Evolutionary conservation across 2,113 vertebrate genomes (phyloP).

Genomic region (Planiliza haematocheilus): DNA sequence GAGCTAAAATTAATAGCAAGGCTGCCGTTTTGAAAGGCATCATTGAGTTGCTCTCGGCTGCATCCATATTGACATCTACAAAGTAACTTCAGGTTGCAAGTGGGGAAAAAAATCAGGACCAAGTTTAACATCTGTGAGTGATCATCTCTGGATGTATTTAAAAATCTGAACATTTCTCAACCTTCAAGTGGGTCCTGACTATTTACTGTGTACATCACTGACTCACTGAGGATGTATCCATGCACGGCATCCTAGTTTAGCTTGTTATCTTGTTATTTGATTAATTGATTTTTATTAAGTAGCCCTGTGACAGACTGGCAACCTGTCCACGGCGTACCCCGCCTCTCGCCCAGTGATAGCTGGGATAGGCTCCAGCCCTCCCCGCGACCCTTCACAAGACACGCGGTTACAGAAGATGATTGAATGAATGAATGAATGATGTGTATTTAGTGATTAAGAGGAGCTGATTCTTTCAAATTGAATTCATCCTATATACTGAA

Average conservation of each 20-base stretch:
- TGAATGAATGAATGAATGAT: no score
- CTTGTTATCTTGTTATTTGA: no score
- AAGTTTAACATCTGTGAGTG: slow-evolving; percentile 8
- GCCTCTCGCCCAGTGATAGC: no score
- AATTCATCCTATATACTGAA: not conserved
- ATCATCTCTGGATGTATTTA: not conserved
- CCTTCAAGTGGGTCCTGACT: not conserved
- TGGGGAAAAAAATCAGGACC: not conserved
- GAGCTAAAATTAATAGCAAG: slow-evolving; percentile 57
- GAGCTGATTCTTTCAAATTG: not conserved
- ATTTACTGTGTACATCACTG: not conserved
- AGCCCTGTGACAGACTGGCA: no score
- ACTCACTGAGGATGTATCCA: not conserved
- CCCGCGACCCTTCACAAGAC: no score
- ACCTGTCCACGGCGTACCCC: no score
- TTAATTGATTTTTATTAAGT: no score
- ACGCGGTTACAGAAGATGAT: no score
- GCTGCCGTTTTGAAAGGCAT: slow-evolving; percentile 40
- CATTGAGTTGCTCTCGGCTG: slow-evolving; percentile 26
- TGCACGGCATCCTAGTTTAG: no score
- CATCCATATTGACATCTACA: slow-evolving; percentile 33
- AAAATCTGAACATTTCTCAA: not conserved
- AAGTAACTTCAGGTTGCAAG: slow-evolving; percentile 36
- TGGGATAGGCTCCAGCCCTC: no score
- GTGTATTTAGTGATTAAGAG: no score